Evolutionary conservation across 1,140 invertebrate species (phyloP).

Genomic region (Heliconius hermathena): DNA sequence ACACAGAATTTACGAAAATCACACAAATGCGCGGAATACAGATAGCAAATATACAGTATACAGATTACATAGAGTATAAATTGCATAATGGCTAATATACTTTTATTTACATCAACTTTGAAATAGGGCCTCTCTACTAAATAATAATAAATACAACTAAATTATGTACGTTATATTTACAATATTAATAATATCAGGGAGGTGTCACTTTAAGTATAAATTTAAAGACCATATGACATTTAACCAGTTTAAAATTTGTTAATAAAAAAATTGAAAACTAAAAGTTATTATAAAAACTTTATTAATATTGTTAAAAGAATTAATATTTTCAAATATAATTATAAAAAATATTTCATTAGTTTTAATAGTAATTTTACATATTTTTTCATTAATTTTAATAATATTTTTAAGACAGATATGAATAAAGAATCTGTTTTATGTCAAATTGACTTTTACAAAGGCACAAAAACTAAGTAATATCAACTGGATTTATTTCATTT

Average conservation of each 20-base stretch:
- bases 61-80: constrained; percentile 31
- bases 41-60: constrained; percentile 46
- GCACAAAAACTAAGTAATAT: constrained; percentile 22
- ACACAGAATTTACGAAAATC: constrained; percentile 58
- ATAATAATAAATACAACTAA: background rate
- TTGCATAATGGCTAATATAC: constrained; percentile 32
- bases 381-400: background rate
- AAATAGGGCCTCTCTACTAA: constrained; percentile 19
- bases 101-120: constrained; percentile 50
- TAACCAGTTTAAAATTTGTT: no score
- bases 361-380: background rate
- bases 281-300: no score
- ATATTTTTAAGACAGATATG: constrained; percentile 17
- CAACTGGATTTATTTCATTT: background rate
- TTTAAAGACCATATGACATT: no score
- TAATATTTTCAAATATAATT: no score
- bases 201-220: background rate
- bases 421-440: constrained; percentile 24
- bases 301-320: no score
- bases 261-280: no score
- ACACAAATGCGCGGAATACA: constrained; percentile 39
- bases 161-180: background rate
- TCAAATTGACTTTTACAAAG: constrained; percentile 32
- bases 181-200: background rate
- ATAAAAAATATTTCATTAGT: no score